Conservation (phyloP, 2,888 invertebrate genomes). For the Odontothrips loti region DNA sequence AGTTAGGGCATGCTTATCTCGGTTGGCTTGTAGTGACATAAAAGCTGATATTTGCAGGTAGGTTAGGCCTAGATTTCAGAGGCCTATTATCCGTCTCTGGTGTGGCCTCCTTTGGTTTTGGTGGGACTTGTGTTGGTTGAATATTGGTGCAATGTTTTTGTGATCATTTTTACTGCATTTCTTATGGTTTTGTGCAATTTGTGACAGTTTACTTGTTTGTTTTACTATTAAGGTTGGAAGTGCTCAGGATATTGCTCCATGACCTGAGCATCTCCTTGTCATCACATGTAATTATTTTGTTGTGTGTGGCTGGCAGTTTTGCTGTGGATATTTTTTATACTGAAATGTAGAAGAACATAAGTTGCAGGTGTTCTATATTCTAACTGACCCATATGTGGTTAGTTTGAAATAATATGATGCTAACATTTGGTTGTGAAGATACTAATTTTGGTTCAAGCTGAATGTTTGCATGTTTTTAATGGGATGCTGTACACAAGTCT, state of each 20-base stretch:
- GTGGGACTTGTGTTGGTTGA: neutral
- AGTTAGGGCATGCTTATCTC: neutral
- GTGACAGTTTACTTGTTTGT: too few species aligned
- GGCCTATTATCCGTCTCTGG: neutral
- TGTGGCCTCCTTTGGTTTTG: neutral
- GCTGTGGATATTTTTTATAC: neutral
- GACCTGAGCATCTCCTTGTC: neutral
- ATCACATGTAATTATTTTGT: neutral
- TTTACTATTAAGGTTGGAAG: neutral
- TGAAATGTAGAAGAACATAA: neutral
- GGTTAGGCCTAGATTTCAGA: neutral
- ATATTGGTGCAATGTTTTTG: neutral
- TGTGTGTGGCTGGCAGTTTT: neutral
- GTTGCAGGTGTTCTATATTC: neutral
- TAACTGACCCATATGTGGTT: too few species aligned
- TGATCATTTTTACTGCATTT: neutral
- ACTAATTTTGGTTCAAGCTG: too few species aligned
- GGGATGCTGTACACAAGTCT: too few species aligned
- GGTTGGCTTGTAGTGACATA: slow-evolving; percentile 11
- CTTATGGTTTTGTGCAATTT: neutral
- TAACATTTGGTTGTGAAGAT: too few species aligned
- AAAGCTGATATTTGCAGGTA: neutral
- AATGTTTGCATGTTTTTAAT: too few species aligned
- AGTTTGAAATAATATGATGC: too few species aligned
- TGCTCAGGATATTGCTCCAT: neutral